These are phyloP conservation scores for Drosophila engyochracea DNA, from an alignment of 2,888 invertebrate species.

Conservation along the genomic window DNA sequence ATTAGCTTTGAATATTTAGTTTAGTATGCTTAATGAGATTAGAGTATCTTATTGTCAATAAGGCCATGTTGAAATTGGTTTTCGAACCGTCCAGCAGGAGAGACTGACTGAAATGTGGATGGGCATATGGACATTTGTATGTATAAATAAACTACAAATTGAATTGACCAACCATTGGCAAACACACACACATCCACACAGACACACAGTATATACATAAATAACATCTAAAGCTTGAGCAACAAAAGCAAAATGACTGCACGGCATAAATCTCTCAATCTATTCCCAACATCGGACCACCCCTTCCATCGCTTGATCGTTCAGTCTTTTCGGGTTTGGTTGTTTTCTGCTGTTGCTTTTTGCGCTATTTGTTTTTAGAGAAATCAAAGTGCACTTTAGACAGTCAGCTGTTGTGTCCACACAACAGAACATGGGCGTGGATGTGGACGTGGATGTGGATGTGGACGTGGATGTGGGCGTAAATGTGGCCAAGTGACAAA, in stretches of 20 bases:
- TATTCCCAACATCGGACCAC: background rate
- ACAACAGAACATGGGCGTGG: slow-evolving; percentile 1
- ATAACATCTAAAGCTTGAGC: slow-evolving; percentile 3
- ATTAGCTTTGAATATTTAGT: background rate
- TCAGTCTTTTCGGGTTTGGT: slow-evolving; percentile 8
- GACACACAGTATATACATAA: slow-evolving; percentile 1
- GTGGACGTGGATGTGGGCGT: background rate
- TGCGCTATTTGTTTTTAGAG: slow-evolving; percentile 40
- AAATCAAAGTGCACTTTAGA: slow-evolving; percentile 56
- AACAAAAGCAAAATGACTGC: slow-evolving; percentile 4
- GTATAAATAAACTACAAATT: slow-evolving; percentile 44
- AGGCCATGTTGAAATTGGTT: background rate
- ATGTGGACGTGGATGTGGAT: background rate
- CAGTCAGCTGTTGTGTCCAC: slow-evolving; percentile 9
- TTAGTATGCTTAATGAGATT: too few species aligned
- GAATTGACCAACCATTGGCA: slow-evolving; percentile 44
- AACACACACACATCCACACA: background rate
- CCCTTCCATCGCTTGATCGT: background rate
- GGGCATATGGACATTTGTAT: slow-evolving; percentile 6
- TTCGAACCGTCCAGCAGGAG: background rate
- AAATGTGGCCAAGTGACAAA: background rate
- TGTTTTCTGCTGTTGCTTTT: slow-evolving; percentile 18
- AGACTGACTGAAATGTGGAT: slow-evolving; percentile 4
- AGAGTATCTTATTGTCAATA: slow-evolving; percentile 1
- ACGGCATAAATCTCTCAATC: slow-evolving; percentile 36